A percentile compares a stretch with the other conserved stretches of the same genome.
Evolutionary conservation across 2,888 invertebrate genomes (phyloP).

Genomic region (Acronicta aceris): DNA sequence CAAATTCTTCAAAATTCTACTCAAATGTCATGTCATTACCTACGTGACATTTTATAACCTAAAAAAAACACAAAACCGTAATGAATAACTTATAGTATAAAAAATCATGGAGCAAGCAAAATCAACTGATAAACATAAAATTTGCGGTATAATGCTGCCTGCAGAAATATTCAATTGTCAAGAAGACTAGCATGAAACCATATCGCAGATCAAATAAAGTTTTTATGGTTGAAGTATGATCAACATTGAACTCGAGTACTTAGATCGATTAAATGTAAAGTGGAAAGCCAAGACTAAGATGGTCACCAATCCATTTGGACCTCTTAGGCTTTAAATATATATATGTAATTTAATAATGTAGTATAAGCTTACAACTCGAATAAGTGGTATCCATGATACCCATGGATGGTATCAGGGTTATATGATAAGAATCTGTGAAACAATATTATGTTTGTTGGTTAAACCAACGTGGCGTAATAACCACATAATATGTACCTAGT

Average conservation of each 20-base stretch:
- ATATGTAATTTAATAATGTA: no score
- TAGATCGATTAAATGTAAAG: slow-evolving; percentile 19
- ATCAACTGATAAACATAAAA: slow-evolving; percentile 20
- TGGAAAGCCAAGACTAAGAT: slow-evolving; percentile 1
- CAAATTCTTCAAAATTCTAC: no score
- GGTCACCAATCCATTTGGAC: background rate
- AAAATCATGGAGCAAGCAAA: slow-evolving; percentile 23
- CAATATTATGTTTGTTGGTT: no score
- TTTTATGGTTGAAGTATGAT: slow-evolving; percentile 80
- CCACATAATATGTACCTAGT: no score
- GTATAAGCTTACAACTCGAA: no score
- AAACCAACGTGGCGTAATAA: no score
- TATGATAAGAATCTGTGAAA: no score
- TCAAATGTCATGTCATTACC: no score
- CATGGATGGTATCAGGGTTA: no score
- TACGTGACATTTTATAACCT: slow-evolving; percentile 3
- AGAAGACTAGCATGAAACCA: slow-evolving; percentile 76
- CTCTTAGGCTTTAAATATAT: no score
- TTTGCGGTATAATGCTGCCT: slow-evolving; percentile 29
- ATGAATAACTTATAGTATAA: background rate
- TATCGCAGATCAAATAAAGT: slow-evolving; percentile 81
- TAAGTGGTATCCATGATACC: no score
- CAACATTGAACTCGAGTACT: slow-evolving; percentile 12
- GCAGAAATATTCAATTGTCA: slow-evolving; percentile 19
- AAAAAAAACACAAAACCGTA: slow-evolving; percentile 3